A percentile compares a stretch with the other conserved stretches of the same genome.
Evolutionary conservation across 64 coral and sea anemone genomes (phyloP).

Genomic region (Astreopora myriophthalma): DNA sequence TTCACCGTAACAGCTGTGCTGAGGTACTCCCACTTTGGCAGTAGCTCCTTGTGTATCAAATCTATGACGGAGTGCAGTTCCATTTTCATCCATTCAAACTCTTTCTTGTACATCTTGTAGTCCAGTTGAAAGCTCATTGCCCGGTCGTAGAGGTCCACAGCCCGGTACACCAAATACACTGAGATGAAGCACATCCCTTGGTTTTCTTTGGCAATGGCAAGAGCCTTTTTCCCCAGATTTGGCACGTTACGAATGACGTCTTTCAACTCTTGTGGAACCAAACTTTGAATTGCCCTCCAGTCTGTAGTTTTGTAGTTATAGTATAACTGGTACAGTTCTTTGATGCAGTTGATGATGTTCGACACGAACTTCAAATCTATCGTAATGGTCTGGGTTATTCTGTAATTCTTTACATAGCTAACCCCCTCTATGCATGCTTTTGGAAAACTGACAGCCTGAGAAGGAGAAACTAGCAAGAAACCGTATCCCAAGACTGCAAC

Average conservation of each 20-base stretch:
- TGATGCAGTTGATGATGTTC: neutral
- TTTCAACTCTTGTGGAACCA: neutral
- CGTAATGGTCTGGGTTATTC: neutral
- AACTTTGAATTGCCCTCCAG: neutral
- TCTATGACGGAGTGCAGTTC: neutral
- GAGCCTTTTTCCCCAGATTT: neutral
- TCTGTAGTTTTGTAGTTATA: neutral
- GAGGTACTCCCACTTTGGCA: neutral
- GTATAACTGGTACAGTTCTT: neutral
- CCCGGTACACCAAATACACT: neutral
- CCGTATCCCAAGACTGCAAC: neutral
- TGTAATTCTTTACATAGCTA: neutral
- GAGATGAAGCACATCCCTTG: neutral
- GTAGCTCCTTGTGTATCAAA: neutral
- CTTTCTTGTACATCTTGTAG: neutral
- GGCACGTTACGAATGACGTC: neutral
- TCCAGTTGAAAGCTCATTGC: neutral
- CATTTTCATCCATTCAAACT: neutral
- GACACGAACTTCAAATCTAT: neutral
- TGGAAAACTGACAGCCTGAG: neutral
- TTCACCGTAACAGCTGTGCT: neutral
- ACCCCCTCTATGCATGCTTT: neutral
- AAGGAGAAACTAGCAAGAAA: neutral
- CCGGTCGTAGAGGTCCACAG: neutral
- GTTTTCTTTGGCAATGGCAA: neutral